Conservation (phyloP, 2,888 invertebrate species). For the Leucophora obtusa region DNA sequence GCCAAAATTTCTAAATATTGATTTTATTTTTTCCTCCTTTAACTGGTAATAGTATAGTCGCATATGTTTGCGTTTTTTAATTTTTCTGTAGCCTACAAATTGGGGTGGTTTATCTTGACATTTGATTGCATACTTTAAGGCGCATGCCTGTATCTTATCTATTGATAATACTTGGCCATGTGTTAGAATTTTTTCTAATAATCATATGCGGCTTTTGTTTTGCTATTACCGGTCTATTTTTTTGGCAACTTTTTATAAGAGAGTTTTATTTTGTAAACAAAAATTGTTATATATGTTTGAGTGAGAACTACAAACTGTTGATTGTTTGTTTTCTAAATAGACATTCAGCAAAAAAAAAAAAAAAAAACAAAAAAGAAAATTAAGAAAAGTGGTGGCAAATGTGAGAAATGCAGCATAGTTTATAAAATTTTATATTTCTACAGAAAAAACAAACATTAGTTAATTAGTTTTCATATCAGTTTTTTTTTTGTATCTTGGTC, state of each 20-base stretch:
- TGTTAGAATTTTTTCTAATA: conserved; percentile 12
- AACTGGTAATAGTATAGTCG: conserved; percentile 31
- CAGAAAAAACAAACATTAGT: no score
- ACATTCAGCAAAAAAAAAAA: neutral
- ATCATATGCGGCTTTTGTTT: conserved; percentile 14
- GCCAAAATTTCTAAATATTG: conserved; percentile 46
- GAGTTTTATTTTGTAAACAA: conserved; percentile 50
- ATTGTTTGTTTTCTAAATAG: conserved; percentile 45
- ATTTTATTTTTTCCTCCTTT: conserved; percentile 46
- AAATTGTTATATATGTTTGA: neutral
- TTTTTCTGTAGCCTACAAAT: conserved; percentile 6
- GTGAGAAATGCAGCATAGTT: neutral
- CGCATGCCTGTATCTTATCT: conserved; percentile 57
- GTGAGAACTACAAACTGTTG: conserved; percentile 45
- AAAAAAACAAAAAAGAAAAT: neutral
- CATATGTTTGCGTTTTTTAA: conserved; percentile 34
- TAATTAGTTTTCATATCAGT: no score
- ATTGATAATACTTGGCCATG: conserved; percentile 30
- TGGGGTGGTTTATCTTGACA: conserved; percentile 55
- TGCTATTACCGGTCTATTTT: conserved; percentile 40
- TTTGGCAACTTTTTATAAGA: neutral
- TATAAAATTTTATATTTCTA: no score
- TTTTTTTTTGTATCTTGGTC: neutral
- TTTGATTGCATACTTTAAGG: conserved; percentile 52
- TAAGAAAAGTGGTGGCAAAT: neutral